Evolutionary conservation across 2,113 vertebrate species (phyloP).

Genomic region (Aix galericulata): DNA sequence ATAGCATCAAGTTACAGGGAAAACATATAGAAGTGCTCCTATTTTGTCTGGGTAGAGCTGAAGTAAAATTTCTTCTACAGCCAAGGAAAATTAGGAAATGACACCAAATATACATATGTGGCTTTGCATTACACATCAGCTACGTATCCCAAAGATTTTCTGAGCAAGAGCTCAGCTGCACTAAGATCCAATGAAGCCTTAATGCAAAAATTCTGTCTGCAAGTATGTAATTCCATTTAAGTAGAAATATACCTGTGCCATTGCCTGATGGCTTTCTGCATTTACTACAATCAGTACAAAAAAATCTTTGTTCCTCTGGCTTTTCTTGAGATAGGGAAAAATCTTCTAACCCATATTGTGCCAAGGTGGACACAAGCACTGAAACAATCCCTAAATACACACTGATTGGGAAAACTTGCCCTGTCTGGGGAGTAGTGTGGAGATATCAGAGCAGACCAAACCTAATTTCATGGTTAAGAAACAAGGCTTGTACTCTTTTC

Average conservation of each 20-base stretch:
- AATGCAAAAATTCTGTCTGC: not conserved
- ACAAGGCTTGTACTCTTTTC: accelerated
- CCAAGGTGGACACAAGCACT: not conserved
- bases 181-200: not conserved
- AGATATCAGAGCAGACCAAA: not conserved
- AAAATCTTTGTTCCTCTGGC: not conserved
- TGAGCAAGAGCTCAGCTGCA: not conserved
- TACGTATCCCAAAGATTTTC: not conserved
- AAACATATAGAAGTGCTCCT: not conserved
- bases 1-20: not conserved
- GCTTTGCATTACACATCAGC: not conserved
- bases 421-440: not conserved
- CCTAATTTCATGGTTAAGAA: not conserved
- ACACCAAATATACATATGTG: not conserved
- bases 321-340: not conserved
- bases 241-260: not conserved
- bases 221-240: not conserved
- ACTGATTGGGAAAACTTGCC: not conserved
- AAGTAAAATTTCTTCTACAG: not conserved
- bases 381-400: not conserved
- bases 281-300: not conserved
- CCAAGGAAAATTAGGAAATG: not conserved
- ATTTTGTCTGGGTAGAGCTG: not conserved
- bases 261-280: not conserved
- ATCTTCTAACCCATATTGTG: not conserved